These are phyloP conservation scores for Napeogenes sylphis DNA, from an alignment of 2,888 invertebrate genomes.

Conservation along the genomic window DNA sequence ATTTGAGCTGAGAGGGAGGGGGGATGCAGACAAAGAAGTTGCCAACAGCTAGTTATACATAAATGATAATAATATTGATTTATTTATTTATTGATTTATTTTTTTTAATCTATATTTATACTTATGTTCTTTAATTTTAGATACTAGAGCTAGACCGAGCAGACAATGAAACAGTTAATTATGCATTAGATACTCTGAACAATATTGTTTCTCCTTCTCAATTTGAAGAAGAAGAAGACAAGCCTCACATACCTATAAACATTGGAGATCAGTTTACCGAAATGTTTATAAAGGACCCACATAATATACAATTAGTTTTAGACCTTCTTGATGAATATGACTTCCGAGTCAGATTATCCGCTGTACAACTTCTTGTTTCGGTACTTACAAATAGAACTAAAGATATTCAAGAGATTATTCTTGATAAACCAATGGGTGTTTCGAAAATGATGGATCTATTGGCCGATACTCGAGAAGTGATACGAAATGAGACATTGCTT, in stretches of 20 bases:
- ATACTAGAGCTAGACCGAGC: slow-evolving; percentile 92
- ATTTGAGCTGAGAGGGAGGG: too few species aligned
- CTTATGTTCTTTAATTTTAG: slow-evolving; percentile 50
- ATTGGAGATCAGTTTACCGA: slow-evolving; percentile 97
- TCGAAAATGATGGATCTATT: slow-evolving; percentile 98
- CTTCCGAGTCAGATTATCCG: slow-evolving; percentile 93
- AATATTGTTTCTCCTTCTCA: slow-evolving; percentile 90
- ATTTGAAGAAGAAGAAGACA: slow-evolving; percentile 89
- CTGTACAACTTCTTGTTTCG: slow-evolving; percentile 92
- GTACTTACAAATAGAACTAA: slow-evolving; percentile 90
- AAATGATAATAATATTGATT: too few species aligned
- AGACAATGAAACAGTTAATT: slow-evolving; percentile 94
- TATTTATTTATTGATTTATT: too few species aligned
- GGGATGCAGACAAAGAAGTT: too few species aligned
- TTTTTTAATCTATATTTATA: background rate
- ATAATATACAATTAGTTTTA: slow-evolving; percentile 89
- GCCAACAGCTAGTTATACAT: background rate
- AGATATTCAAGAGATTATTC: slow-evolving; percentile 91
- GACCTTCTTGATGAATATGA: slow-evolving; percentile 96
- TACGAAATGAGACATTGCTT: slow-evolving; percentile 95
- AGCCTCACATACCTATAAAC: slow-evolving; percentile 80
- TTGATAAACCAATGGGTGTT: slow-evolving; percentile 97
- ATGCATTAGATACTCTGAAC: slow-evolving; percentile 93
- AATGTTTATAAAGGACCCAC: slow-evolving; percentile 94
- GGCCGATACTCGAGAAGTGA: slow-evolving; percentile 94